Evolutionary conservation across 2,113 vertebrate genomes (phyloP).

Genomic region (Thamnaconus septentrionalis): DNA sequence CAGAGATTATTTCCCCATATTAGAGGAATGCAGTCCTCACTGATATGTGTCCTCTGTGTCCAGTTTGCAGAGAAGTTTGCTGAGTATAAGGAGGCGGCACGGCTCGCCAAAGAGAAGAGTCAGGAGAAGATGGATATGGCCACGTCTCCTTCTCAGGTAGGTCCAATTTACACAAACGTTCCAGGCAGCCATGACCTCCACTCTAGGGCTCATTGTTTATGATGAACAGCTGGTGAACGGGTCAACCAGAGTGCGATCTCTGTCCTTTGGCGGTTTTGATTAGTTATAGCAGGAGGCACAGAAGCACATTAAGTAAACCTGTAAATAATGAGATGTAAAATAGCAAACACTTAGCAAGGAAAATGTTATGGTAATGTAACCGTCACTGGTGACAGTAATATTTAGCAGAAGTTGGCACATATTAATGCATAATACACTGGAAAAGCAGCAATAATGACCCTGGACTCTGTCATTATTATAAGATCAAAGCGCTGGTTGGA

Average conservation of each 20-base stretch:
- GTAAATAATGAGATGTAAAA: neutral
- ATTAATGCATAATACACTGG: too few relatives aligned
- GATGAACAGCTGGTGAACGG: constrained; percentile 5
- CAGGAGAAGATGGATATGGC: constrained; percentile 97
- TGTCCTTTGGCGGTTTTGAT: neutral
- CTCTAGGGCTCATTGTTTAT: neutral
- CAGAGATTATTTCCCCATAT: constrained; percentile 34
- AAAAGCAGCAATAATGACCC: too few relatives aligned
- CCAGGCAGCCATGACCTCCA: neutral
- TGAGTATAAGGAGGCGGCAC: constrained; percentile 97
- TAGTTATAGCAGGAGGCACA: neutral
- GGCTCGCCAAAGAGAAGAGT: constrained; percentile 95
- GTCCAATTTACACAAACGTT: neutral
- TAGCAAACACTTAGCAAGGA: neutral
- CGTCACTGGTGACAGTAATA: neutral
- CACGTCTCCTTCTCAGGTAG: constrained; percentile 95
- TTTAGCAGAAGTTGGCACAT: too few relatives aligned
- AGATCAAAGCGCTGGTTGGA: too few relatives aligned
- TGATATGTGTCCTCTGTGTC: constrained; percentile 42
- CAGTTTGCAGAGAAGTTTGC: constrained; percentile 99
- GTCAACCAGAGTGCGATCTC: neutral
- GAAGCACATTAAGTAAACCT: neutral
- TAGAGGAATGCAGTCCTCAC: constrained; percentile 17
- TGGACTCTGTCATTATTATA: too few relatives aligned
- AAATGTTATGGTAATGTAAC: neutral